Conservation (phyloP, 2,113 vertebrate species). For the Xenopus borealis region DNA sequence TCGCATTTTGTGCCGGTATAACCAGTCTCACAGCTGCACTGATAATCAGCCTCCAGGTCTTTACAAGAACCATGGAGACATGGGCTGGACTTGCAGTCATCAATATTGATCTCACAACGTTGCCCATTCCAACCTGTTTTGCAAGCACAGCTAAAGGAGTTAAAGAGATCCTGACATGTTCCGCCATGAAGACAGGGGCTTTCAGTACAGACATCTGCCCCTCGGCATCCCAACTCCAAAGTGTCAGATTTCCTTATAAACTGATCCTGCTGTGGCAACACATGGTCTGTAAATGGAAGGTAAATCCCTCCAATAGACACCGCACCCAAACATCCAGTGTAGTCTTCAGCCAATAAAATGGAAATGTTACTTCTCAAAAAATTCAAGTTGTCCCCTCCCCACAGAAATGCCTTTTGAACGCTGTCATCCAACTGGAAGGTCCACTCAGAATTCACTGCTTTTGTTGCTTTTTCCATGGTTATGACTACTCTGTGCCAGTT, state of each 20-base stretch:
- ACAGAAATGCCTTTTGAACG: slow-evolving; percentile 56
- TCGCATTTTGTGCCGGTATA: slow-evolving; percentile 78
- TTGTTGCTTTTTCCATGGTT: slow-evolving; percentile 63
- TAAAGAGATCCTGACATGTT: slow-evolving; percentile 79
- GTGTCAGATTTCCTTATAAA: slow-evolving; percentile 57
- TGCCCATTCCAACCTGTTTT: slow-evolving; percentile 74
- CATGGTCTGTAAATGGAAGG: slow-evolving; percentile 67
- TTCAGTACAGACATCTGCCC: slow-evolving; percentile 69
- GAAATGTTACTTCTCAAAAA: slow-evolving; percentile 67
- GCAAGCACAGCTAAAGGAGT: slow-evolving; percentile 78
- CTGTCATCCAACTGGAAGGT: slow-evolving; percentile 67
- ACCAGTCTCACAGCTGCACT: slow-evolving; percentile 77
- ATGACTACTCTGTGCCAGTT: slow-evolving; percentile 79
- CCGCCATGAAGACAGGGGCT: slow-evolving; percentile 78
- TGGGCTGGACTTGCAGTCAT: slow-evolving; percentile 75
- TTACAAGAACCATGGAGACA: slow-evolving; percentile 76
- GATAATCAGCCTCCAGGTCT: slow-evolving; percentile 71
- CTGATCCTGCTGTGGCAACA: slow-evolving; percentile 59
- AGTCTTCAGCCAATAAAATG: slow-evolving; percentile 77
- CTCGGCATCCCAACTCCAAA: slow-evolving; percentile 69
- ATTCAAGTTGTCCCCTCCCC: slow-evolving; percentile 61
- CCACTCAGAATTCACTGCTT: slow-evolving; percentile 68
- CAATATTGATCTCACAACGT: slow-evolving; percentile 67
- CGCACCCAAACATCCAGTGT: slow-evolving; percentile 83
- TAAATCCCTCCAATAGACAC: slow-evolving; percentile 79